Evolutionary conservation across 2,113 vertebrate species (phyloP).

Genomic region (Sula dactylatra): DNA sequence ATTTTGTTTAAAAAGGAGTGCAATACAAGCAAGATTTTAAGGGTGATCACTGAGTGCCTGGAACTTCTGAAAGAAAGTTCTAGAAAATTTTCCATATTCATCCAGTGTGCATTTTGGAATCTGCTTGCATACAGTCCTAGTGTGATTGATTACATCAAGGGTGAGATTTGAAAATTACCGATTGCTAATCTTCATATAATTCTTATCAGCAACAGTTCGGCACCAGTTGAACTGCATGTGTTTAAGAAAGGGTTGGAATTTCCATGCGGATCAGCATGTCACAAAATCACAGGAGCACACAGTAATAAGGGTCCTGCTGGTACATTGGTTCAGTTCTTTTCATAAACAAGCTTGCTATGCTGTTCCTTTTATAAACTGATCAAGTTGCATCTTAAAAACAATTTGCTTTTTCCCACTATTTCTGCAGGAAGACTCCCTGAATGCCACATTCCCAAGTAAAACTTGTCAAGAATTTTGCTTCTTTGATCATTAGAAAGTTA

Average conservation of each 20-base stretch:
- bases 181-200: not conserved
- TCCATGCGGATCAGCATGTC: not conserved
- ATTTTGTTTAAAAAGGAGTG: not conserved
- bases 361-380: not conserved
- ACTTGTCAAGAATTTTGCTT: not conserved
- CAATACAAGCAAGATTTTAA: not conserved
- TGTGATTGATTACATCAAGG: not conserved
- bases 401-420: not conserved
- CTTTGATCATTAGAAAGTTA: not conserved
- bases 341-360: not conserved
- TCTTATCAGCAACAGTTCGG: not conserved
- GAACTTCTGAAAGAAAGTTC: not conserved
- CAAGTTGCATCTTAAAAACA: not conserved
- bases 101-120: not conserved
- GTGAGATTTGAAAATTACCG: not conserved
- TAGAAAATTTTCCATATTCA: not conserved
- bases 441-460: not conserved
- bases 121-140: not conserved
- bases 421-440: not conserved
- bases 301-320: not conserved
- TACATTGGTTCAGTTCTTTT: not conserved
- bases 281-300: not conserved
- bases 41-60: not conserved
- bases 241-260: not conserved
- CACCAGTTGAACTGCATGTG: not conserved